Evolutionary conservation across 2,797 vertebrate genomes (phyloP), one percentile per base, ranked within the genome.

Genomic region (Macroramphosus scolopax): DNA sequence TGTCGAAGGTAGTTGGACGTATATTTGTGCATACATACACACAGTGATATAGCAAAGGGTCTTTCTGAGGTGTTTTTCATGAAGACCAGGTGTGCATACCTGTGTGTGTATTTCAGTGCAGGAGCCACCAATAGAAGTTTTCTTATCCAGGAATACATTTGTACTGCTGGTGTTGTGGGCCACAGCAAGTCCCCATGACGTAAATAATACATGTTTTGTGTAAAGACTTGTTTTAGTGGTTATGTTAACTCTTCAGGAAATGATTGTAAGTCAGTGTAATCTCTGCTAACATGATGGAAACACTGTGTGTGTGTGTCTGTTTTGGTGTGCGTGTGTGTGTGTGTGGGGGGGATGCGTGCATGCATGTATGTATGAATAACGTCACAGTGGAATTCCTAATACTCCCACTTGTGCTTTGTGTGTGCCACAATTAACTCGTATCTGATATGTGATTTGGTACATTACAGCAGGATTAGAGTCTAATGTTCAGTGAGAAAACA

Each of bases 31-130:
- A 43, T 35, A 51, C 11, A 6, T 6, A 8, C 45, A 34, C 52
- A 78, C 80, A 55, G 74, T 6, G 18, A 87, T 68, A 55, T 38
- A 63, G 66, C 54, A 59, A 76, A 80, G 81, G 71, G 67, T 75
- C 30, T 3, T 51, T 47, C 25, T 9, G 33, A 63, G 71, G 73
- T 63, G 44, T 69, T 72, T 29, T 72, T 44, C 56, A 35, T 26
- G 20, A 51, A 66, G 71, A 82, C 69, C 68, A 66, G 63, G 67
- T 47, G 43, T 31, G 18, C 2, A 16, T 72, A 37, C 30, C 12
- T 34, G 31, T 52, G 15, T 43, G 54, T 73, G 48, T 59, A 45
- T 35, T 41, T 59, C 17, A 30, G 40, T 59, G 67, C 49, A 51
- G 53, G 54, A 70, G 17, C n/a, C n/a, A n/a, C n/a, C n/a, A n/a